A percentile compares a stretch with the other conserved stretches of the same genome.
phyloP scores from a whole-genome alignment of 2,113 vertebrate species.

The Crotalus viridis region DNA sequence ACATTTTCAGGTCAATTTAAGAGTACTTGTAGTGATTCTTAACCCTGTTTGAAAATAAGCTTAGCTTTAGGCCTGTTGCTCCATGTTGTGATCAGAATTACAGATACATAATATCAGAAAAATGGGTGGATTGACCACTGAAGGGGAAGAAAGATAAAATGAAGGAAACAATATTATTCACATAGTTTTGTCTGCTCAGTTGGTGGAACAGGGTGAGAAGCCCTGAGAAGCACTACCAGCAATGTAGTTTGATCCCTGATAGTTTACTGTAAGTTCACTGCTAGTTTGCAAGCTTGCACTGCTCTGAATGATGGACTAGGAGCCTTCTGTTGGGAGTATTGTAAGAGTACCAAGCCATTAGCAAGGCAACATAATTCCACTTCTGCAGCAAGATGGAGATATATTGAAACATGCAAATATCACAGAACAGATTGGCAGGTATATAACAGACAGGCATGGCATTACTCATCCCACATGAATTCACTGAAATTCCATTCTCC shows the following conservation, averaged over 20 bases:
- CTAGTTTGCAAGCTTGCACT: background rate
- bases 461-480: background rate
- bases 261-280: no score
- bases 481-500: background rate
- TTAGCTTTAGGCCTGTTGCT: background rate
- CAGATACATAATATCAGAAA: background rate
- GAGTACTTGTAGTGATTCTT: background rate
- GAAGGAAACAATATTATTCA: background rate
- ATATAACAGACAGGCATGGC: background rate
- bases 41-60: background rate
- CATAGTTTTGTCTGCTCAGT: no score
- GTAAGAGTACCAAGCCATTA: background rate
- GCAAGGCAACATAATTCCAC: background rate
- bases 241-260: background rate
- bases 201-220: background rate
- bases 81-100: background rate
- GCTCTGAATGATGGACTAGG: background rate
- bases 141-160: background rate
- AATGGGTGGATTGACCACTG: background rate
- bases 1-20: background rate
- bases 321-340: background rate
- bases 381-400: background rate
- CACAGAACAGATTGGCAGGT: background rate
- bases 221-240: background rate
- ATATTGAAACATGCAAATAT: background rate